A percentile compares a stretch with the other conserved stretches of the same genome.
These are phyloP conservation scores for Sebastes minor DNA, from an alignment of 2,797 vertebrate genomes.

Conservation along the genomic window DNA sequence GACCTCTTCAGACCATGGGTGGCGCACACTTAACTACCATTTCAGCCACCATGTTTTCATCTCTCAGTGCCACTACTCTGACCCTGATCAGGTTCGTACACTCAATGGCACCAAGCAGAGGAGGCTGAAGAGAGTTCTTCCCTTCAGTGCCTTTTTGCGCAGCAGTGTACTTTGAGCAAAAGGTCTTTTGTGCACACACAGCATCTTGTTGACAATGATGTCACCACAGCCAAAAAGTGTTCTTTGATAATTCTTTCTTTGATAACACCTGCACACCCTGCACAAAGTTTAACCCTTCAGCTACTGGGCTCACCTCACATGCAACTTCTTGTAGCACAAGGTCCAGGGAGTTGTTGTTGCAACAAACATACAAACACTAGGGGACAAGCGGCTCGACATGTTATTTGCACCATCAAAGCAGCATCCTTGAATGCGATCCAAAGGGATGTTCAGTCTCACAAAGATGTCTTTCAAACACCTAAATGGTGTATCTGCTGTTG, in stretches of 20 bases:
- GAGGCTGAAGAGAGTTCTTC: neutral
- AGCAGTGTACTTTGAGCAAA: neutral
- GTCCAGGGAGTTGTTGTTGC: neutral
- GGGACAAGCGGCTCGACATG: neutral
- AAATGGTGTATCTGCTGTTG: fast-evolving
- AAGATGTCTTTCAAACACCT: neutral
- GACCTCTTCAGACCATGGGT: neutral
- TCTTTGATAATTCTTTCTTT: neutral
- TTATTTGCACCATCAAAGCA: neutral
- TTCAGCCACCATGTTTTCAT: neutral
- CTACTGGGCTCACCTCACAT: neutral
- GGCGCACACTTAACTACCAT: neutral
- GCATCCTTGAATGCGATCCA: neutral
- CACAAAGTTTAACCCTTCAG: neutral
- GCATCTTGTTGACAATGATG: neutral
- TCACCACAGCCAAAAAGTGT: neutral
- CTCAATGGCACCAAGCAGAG: neutral
- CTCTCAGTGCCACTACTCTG: neutral
- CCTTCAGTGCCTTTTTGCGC: neutral
- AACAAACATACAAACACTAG: neutral
- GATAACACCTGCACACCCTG: no score
- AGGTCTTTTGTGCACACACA: no score
- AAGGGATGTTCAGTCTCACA: neutral
- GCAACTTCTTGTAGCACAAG: neutral
- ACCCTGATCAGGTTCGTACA: neutral